These are phyloP conservation scores for Eutrigla gurnardus DNA, from an alignment of 2,797 vertebrate genomes.

Conservation along the genomic window DNA sequence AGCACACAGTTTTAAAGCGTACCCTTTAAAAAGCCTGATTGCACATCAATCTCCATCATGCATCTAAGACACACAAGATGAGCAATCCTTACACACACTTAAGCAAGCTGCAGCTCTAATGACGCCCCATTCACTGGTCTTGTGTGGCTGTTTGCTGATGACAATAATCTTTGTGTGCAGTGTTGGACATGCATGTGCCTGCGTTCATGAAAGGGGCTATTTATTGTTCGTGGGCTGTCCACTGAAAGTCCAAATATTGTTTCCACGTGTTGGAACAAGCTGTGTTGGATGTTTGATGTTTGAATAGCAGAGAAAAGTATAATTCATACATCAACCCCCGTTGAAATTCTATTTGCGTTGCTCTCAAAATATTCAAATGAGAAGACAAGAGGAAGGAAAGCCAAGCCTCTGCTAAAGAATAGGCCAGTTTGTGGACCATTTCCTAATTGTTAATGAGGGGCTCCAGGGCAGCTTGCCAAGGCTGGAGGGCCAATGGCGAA, in stretches of 20 bases:
- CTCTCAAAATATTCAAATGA: conserved; percentile 88
- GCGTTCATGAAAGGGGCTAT: neutral
- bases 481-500: conserved; percentile 75
- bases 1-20: neutral
- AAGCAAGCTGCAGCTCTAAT: conserved; percentile 7
- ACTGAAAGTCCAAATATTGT: conserved; percentile 27
- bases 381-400: conserved; percentile 80
- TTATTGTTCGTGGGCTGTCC: neutral
- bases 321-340: conserved; percentile 42
- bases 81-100: neutral
- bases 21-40: neutral
- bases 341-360: conserved; percentile 66
- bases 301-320: conserved; percentile 48
- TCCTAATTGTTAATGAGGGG: conserved; percentile 88
- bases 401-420: conserved; percentile 86
- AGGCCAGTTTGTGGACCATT: conserved; percentile 91
- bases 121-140: neutral
- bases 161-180: conserved; percentile 24
- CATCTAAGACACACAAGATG: neutral
- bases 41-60: neutral
- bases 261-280: conserved; percentile 18
- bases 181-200: conserved; percentile 4
- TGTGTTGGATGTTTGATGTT: conserved; percentile 10
- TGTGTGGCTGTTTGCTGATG: conserved; percentile 24
- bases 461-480: conserved; percentile 77